These are phyloP conservation scores for Diaphora mendica DNA, from an alignment of 2,888 invertebrate genomes.

Conservation along the genomic window DNA sequence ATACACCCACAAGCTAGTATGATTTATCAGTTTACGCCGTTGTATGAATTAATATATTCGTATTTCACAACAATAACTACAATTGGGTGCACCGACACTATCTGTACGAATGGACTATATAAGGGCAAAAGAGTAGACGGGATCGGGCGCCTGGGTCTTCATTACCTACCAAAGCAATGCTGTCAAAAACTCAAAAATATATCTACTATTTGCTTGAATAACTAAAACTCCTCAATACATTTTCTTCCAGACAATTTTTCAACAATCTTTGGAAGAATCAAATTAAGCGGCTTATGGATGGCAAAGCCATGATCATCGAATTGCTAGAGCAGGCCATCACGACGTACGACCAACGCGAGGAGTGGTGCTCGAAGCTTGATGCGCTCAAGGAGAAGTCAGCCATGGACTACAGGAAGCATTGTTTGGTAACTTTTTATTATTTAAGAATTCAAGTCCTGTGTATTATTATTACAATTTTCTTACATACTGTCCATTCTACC, in stretches of 20 bases:
- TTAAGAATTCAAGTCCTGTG: no score
- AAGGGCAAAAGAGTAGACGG: no score
- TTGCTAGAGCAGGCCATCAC: conserved; percentile 95
- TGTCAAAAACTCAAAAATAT: not conserved
- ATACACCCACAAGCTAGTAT: no score
- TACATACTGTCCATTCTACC: not conserved
- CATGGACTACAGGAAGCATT: conserved; percentile 80
- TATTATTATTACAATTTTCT: not conserved
- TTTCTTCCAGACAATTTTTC: conserved; percentile 89
- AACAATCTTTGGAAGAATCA: conserved; percentile 93
- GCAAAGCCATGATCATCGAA: conserved; percentile 94
- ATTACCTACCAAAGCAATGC: no score
- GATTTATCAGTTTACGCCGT: no score
- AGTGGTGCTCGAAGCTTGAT: conserved; percentile 92
- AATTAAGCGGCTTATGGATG: conserved; percentile 90
- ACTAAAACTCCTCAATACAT: not conserved
- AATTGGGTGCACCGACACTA: no score
- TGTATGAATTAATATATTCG: no score
- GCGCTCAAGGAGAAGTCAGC: conserved; percentile 91
- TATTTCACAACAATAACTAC: no score
- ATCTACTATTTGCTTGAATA: not conserved
- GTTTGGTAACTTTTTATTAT: conserved; percentile 61
- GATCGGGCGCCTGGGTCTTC: no score
- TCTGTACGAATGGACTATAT: no score
- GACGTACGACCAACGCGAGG: conserved; percentile 95